Conservation (phyloP, 2,113 vertebrate genomes). For the Donacobius atricapilla region DNA sequence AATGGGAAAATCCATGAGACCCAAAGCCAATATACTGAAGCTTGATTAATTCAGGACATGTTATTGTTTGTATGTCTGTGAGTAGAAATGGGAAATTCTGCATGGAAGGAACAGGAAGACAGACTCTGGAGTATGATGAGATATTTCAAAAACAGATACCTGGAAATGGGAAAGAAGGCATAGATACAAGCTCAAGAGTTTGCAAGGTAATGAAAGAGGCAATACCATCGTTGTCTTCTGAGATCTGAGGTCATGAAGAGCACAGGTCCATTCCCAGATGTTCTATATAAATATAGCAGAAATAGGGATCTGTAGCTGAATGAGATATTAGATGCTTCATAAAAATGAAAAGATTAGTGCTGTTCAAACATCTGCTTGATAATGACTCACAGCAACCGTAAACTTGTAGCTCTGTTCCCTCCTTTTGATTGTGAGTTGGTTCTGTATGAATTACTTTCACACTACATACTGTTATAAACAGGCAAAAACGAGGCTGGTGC, state of each 20-base stretch:
- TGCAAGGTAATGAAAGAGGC: neutral
- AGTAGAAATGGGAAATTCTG: neutral
- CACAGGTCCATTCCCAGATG: neutral
- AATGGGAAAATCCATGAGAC: neutral
- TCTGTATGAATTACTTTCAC: neutral
- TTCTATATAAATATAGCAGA: neutral
- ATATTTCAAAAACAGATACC: neutral
- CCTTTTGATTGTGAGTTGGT: neutral
- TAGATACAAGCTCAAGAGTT: neutral
- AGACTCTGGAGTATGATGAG: neutral
- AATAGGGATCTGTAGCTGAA: neutral
- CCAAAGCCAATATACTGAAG: neutral
- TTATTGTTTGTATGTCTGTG: fast-evolving
- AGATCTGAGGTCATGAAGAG: neutral
- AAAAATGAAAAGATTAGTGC: neutral
- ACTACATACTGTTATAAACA: neutral
- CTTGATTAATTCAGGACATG: neutral
- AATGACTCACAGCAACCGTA: neutral
- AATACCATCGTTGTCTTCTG: neutral
- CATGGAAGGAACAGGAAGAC: neutral
- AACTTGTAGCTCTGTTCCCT: neutral
- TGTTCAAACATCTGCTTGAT: neutral
- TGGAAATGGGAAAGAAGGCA: neutral
- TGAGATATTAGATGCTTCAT: neutral
- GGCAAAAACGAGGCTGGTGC: too few relatives aligned